Conservation (phyloP, 1,140 invertebrate genomes). For the Antheraea pernyi region DNA sequence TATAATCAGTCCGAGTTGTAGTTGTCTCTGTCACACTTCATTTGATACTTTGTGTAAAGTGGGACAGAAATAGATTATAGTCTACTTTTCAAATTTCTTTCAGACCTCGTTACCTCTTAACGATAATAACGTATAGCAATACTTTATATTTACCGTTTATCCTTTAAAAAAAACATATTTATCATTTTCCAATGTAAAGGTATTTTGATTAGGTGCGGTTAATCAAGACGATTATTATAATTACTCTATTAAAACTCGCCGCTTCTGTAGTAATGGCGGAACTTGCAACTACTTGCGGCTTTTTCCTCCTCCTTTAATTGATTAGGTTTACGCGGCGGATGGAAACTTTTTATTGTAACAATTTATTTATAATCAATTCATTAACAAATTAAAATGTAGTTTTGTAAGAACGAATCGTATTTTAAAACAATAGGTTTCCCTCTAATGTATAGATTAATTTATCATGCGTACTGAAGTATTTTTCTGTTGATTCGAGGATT, state of each 20-base stretch:
- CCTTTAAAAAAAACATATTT: too few species aligned
- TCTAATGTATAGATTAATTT: too few species aligned
- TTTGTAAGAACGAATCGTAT: not conserved
- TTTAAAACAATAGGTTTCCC: not conserved
- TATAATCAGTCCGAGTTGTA: too few species aligned
- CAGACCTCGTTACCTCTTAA: too few species aligned
- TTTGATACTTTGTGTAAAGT: too few species aligned
- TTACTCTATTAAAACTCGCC: not conserved
- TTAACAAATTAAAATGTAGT: not conserved
- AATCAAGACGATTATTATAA: conserved; percentile 1
- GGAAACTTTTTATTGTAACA: conserved; percentile 1
- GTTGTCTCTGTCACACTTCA: too few species aligned
- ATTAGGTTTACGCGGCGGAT: not conserved
- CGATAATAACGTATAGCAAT: too few species aligned
- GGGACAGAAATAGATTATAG: too few species aligned
- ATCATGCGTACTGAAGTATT: too few species aligned
- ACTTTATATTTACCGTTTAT: too few species aligned
- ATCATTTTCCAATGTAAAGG: not conserved
- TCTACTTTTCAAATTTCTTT: too few species aligned
- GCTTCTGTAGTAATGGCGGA: not conserved
- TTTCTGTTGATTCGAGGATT: too few species aligned
- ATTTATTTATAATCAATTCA: not conserved
- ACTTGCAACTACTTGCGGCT: not conserved
- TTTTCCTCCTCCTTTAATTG: not conserved
- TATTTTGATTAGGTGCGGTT: conserved; percentile 2